Percentiles rank a stretch among this genome's conserved stretches.
Conservation (phyloP, 1,140 invertebrate genomes). For the Ceratina japonica region DNA sequence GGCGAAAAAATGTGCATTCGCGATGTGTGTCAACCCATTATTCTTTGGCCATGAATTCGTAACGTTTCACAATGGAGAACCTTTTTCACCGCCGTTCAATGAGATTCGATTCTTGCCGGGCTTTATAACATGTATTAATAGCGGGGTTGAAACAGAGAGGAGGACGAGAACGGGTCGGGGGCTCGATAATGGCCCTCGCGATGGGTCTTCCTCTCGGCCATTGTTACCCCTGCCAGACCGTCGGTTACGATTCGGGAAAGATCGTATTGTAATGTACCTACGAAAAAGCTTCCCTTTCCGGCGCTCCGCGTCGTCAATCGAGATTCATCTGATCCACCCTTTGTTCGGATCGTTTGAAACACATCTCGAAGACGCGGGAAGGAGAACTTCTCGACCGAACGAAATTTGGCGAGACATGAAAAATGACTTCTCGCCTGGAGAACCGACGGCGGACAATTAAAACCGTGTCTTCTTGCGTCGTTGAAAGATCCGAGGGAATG, state of each 20-base stretch:
- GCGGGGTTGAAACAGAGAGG: constrained; percentile 22
- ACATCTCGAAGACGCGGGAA: too few relatives aligned
- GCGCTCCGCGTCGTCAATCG: background rate
- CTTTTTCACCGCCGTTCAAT: constrained; percentile 40
- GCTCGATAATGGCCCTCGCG: constrained; percentile 56
- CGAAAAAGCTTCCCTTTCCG: too few relatives aligned
- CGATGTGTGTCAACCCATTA: constrained; percentile 24
- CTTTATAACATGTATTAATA: constrained; percentile 36
- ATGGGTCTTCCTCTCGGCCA: constrained; percentile 53
- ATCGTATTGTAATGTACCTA: constrained; percentile 8
- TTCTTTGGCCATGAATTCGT: constrained; percentile 38
- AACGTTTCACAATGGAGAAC: constrained; percentile 39
- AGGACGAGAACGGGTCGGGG: constrained; percentile 18
- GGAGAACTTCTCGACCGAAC: too few relatives aligned
- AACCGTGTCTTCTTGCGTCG: too few relatives aligned
- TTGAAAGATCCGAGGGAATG: too few relatives aligned
- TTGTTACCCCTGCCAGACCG: constrained; percentile 44
- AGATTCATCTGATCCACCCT: too few relatives aligned
- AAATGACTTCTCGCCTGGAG: too few relatives aligned
- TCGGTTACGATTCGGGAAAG: constrained; percentile 33
- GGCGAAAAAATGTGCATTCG: background rate
- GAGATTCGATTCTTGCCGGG: constrained; percentile 28
- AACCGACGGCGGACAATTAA: too few relatives aligned
- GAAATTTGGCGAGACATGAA: too few relatives aligned
- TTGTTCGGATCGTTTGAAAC: too few relatives aligned